A percentile compares a stretch with the other conserved stretches of the same genome.
These are phyloP conservation scores for Troilus luridus DNA, from an alignment of 2,888 invertebrate genomes.

Conservation along the genomic window DNA sequence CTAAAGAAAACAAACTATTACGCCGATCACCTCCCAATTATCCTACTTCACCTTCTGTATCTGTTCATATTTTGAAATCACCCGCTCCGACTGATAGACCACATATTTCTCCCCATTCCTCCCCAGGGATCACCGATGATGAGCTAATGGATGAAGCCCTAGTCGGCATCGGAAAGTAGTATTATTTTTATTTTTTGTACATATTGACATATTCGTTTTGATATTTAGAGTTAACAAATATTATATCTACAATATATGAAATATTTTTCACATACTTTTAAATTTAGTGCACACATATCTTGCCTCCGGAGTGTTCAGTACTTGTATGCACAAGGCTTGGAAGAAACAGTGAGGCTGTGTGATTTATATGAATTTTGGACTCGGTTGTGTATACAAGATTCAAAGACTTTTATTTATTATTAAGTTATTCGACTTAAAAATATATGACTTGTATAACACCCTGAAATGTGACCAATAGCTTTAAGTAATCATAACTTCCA, in stretches of 20 bases:
- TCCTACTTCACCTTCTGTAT: slow-evolving; percentile 74
- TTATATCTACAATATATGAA: slow-evolving; percentile 11
- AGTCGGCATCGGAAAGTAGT: slow-evolving; percentile 81
- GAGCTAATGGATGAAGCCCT: slow-evolving; percentile 92
- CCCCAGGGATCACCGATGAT: slow-evolving; percentile 88
- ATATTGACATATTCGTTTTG: slow-evolving; percentile 18
- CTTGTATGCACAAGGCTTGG: neutral
- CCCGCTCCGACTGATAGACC: slow-evolving; percentile 76
- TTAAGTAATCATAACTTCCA: slow-evolving; percentile 17
- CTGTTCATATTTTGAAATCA: slow-evolving; percentile 83
- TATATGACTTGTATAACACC: neutral
- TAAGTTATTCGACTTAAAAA: neutral
- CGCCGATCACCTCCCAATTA: slow-evolving; percentile 68
- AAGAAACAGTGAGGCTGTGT: slow-evolving; percentile 24
- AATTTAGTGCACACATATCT: slow-evolving; percentile 53
- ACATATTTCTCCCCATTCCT: slow-evolving; percentile 80
- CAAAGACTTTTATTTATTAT: neutral
- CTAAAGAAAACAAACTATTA: slow-evolving; percentile 62
- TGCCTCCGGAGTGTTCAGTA: slow-evolving; percentile 39
- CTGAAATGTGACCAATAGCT: slow-evolving; percentile 13
- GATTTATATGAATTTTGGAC: slow-evolving; percentile 5
- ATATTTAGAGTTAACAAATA: slow-evolving; percentile 23
- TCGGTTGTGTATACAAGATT: neutral
- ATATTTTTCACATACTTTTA: slow-evolving; percentile 26
- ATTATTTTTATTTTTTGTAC: slow-evolving; percentile 45